Conservation (phyloP, 2,888 invertebrate genomes). For the Pherbina coryleti region DNA sequence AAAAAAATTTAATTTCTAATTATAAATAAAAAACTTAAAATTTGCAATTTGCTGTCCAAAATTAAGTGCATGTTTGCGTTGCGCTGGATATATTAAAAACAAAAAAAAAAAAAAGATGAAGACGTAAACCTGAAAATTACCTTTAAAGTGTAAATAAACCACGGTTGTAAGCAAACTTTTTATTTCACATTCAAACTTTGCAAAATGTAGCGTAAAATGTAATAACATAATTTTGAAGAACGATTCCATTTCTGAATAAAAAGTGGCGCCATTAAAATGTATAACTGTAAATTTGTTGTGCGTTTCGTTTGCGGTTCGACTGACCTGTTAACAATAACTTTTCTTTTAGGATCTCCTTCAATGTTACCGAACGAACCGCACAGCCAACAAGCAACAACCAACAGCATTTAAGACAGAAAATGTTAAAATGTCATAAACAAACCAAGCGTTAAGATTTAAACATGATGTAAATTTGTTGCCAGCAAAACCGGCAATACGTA, state of each 20-base stretch:
- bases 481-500: neutral
- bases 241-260: neutral
- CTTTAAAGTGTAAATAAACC: too few relatives aligned
- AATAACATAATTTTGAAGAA: neutral
- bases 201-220: neutral
- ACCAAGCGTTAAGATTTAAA: conserved; percentile 14
- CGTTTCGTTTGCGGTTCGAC: neutral
- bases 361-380: neutral
- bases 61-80: too few relatives aligned
- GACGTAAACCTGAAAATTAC: too few relatives aligned
- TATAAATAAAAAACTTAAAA: too few relatives aligned
- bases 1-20: too few relatives aligned
- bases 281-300: neutral
- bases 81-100: too few relatives aligned
- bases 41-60: too few relatives aligned
- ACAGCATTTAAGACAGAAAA: neutral
- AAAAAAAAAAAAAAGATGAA: too few relatives aligned
- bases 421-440: conserved; percentile 18
- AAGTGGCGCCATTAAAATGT: conserved; percentile 1
- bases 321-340: conserved; percentile 2
- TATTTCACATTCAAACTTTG: neutral
- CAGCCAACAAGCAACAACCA: neutral
- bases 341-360: neutral
- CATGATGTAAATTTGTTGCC: conserved; percentile 4
- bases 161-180: neutral